Percentiles rank a stretch among this genome's conserved stretches.
Conservation (phyloP, 1,140 invertebrate genomes). For the Idris sp. region DNA sequence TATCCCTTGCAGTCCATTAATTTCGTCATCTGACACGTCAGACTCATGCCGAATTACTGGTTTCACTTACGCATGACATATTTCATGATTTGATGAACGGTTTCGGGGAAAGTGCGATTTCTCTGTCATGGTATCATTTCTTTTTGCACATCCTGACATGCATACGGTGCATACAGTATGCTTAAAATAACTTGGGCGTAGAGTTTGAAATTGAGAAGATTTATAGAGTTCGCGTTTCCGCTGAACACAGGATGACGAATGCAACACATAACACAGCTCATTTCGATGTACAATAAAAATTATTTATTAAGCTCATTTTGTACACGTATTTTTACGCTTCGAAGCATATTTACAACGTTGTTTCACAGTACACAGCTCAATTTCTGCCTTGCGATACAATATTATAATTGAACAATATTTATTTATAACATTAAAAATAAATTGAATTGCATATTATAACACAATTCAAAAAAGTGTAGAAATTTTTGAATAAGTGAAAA, state of each 20-base stretch:
- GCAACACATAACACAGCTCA: conserved; percentile 34
- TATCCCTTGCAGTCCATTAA: conserved; percentile 66
- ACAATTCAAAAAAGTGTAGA: no score
- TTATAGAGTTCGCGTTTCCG: conserved; percentile 35
- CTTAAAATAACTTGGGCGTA: conserved; percentile 60
- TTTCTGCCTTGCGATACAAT: conserved; percentile 36
- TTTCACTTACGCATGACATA: conserved; percentile 57
- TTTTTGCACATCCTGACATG: conserved; percentile 40
- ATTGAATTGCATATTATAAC: no score
- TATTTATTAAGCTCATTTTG: conserved; percentile 63
- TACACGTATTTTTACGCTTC: conserved; percentile 59
- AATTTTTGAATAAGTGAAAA: no score
- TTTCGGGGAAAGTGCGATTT: conserved; percentile 70
- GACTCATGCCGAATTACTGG: conserved; percentile 51
- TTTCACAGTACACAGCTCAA: conserved; percentile 42
- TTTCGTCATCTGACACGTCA: conserved; percentile 63
- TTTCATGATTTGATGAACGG: conserved; percentile 72
- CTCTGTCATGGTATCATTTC: conserved; percentile 28
- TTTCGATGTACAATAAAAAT: conserved; percentile 51
- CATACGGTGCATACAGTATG: conserved; percentile 20
- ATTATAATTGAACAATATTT: conserved; percentile 1
- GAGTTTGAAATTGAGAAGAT: conserved; percentile 34
- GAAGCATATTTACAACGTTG: conserved; percentile 60
- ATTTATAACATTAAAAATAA: no score
- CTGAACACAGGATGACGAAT: conserved; percentile 32